Percentiles rank a stretch among this genome's conserved stretches.
Conservation (phyloP, 2,113 vertebrate genomes). For the Motacilla alba region DNA sequence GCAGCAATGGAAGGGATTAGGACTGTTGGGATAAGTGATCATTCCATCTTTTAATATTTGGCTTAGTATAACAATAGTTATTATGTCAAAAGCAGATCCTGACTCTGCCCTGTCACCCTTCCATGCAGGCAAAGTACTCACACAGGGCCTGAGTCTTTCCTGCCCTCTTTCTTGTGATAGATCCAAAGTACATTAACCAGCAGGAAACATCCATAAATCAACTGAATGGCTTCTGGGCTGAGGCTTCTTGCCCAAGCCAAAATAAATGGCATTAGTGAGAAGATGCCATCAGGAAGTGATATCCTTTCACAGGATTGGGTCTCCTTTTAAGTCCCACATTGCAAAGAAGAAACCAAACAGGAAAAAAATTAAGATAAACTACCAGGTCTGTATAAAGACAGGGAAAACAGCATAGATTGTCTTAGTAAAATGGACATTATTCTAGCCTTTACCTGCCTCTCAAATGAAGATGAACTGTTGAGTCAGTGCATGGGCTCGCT, state of each 20-base stretch:
- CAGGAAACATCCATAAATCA: neutral
- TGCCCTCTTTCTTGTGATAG: neutral
- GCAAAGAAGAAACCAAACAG: neutral
- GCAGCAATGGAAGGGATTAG: conserved; percentile 44
- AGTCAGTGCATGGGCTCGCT: neutral
- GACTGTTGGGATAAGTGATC: neutral
- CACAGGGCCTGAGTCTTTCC: neutral
- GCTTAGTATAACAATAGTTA: conserved; percentile 21
- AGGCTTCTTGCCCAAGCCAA: neutral
- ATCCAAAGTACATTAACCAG: neutral
- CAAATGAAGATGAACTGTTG: neutral
- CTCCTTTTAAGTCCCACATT: neutral
- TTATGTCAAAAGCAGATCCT: conserved; percentile 17
- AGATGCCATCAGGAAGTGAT: neutral
- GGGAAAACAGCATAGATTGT: neutral
- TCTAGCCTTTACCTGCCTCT: neutral
- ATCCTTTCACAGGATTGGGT: neutral
- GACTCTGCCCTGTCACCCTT: neutral
- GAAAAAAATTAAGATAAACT: neutral
- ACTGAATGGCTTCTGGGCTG: neutral
- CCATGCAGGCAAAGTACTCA: neutral
- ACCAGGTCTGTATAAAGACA: neutral
- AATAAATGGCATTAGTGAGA: neutral
- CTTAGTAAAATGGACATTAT: neutral
- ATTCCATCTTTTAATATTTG: conserved; percentile 12